Base-by-base conservation (phyloP, 2,113 vertebrate species). In the Sterrhoptilus dennistouni region DNA sequence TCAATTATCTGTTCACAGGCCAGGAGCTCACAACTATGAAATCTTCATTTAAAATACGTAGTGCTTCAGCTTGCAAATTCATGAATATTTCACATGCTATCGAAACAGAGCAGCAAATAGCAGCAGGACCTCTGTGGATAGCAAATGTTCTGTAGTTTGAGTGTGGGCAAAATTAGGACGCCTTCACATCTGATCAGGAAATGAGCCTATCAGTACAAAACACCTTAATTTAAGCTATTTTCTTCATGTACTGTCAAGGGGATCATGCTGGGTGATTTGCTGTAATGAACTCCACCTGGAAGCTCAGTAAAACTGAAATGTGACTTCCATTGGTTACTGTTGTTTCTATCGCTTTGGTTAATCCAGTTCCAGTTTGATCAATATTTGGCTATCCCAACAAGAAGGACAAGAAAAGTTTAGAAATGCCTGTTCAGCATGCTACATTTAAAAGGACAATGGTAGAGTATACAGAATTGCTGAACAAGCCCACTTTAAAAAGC, bases 281-380 rank as follows among this genome's bases (percentile, higher is more conserved):
- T 89, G 45, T 96, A 97, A 97, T 97, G 93, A 97, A 97, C 96
- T 98, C 95, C 87, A 98, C 96, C 94, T 96, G 96, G 90, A 97
- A 96, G 56, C 66, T 92, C 49, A 19, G 93, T 96, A 97, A 97
- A 96, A 97, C 96, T 94, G 89, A 93, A 87, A 85, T 3, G 44
- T 57, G 82, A 92, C 68, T 89, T 93, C 49, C 10, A 21, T 45
- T 19, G 16, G 65, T 92, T 91, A 69, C 49, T 36, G 2, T 88
- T 91, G 63, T 94, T 96, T 81, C 77, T 23, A 24, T 31, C 83
- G 84, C 86, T 97, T 65, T 93, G 94, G 83, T 72, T 96, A 95
- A 95, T 31, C 53, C 72, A 96, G 52, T 35, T 96, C 76, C 93
- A 96, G 95, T 95, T 96, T 96, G 74, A 86, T 93, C 93, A 92